Base-by-base conservation (phyloP, 2,888 invertebrate genomes). In the Hemicrepidius hirtus region DNA sequence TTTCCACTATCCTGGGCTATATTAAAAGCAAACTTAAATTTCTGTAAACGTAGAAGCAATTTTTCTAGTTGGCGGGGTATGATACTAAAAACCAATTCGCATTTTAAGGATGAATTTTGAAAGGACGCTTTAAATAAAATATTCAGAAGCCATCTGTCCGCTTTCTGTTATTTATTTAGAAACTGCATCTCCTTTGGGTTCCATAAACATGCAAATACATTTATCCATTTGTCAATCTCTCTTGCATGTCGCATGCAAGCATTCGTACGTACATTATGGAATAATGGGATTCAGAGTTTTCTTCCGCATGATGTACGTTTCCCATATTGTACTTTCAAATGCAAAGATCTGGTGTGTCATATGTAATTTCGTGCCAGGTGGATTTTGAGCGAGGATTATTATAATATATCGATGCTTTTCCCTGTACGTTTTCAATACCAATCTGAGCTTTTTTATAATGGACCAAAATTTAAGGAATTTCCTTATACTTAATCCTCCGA, bases 161-260 rank as follows among this genome's bases (percentile, higher is more conserved):
- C 37, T 57, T 57, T 57, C 12, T 18, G 57, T 40, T 40, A 40
- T 35, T 40, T 35, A 35, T 57, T 35, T 40, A 53, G 53, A 53
- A 53, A 40, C 57, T 57, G 57, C 57, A 57, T 57, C 57, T 40
- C 57, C 37, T 13, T 20, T 13, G 57, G 53, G 53, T 53, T 35
- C 57, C 57, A 35, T 40, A 57, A 40, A 57, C 57, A 57, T 57
- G 57, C 57, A 57, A 57, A 57, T 57, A 18, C 57, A 40, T 40
- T 57, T 57, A 57, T 57, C 57, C 57, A 40, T 40, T 57, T 40
- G 57, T 57, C 57, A 57, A 57, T 57, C 57, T 57, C 37, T 37
- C 57, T 57, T 57, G 57, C 57, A 57, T 57, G 57, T 57, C 57
- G 57, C 57, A 57, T 57, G 57, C 57, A 57, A 57, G 37, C 37